phyloP scores from a whole-genome alignment of 2,797 vertebrate species.

The Sciaenops ocellatus region DNA sequence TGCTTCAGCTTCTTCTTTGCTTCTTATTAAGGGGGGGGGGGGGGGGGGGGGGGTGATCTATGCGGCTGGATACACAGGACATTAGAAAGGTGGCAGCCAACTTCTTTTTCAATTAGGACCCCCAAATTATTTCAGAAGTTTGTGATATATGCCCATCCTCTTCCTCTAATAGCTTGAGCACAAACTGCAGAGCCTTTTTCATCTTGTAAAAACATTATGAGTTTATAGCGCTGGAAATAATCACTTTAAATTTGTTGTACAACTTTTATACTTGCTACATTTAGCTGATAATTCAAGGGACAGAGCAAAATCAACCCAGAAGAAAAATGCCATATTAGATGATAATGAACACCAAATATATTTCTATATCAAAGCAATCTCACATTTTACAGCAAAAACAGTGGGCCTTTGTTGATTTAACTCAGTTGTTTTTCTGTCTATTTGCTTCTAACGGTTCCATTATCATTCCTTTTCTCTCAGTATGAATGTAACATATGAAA shows the following conservation, averaged over 20 bases:
- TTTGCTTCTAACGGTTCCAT: not conserved
- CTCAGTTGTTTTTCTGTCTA: not conserved
- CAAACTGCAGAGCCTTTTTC: not conserved
- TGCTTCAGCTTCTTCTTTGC: slow-evolving; percentile 7
- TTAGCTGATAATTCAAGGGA: too few species aligned
- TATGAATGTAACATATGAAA: too few species aligned
- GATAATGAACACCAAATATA: not conserved
- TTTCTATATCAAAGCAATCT: not conserved
- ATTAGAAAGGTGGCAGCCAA: not conserved
- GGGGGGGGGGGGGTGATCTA: not conserved
- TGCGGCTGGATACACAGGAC: not conserved
- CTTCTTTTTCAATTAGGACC: not conserved
- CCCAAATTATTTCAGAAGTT: not conserved
- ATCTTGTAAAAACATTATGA: not conserved
- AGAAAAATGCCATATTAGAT: not conserved
- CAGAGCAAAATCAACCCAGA: not conserved
- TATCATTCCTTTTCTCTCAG: not conserved
- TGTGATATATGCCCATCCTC: not conserved
- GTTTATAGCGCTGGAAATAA: not conserved
- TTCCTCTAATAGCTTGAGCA: not conserved
- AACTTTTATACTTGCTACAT: not conserved
- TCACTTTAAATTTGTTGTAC: not conserved
- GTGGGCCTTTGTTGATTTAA: not conserved
- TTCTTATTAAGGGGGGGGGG: not conserved
- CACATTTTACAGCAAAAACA: not conserved